Percentiles rank a stretch among this genome's conserved stretches.
Evolutionary conservation across 2,888 invertebrate species (phyloP).

Genomic region (Stenodera caucasica): DNA sequence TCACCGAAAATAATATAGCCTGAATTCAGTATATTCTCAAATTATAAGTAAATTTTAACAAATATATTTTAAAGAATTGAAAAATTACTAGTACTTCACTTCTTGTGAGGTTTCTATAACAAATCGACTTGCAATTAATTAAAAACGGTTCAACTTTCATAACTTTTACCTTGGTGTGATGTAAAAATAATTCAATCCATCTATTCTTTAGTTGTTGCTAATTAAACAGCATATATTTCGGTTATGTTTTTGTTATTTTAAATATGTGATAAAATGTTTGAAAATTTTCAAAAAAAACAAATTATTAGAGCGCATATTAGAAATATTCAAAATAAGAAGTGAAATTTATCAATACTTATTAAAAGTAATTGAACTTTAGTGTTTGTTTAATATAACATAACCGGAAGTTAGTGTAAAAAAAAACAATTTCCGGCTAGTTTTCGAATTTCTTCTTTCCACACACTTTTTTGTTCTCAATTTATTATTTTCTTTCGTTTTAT

Average conservation of each 20-base stretch:
- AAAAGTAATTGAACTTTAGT: no score
- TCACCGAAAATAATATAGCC: no score
- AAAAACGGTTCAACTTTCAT: conserved; percentile 14
- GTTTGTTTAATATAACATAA: no score
- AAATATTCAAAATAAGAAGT: no score
- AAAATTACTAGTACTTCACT: no score
- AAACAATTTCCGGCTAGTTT: background rate
- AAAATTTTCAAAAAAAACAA: background rate
- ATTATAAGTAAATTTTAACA: no score
- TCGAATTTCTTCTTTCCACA: background rate
- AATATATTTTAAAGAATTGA: no score
- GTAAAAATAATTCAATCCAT: conserved; percentile 7
- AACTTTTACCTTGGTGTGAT: conserved; percentile 18
- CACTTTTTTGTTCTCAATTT: background rate
- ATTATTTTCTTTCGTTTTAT: background rate
- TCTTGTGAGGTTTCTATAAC: background rate
- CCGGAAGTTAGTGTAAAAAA: background rate
- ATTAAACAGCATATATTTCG: no score
- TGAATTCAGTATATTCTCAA: no score
- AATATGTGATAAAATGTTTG: background rate
- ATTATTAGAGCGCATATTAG: no score
- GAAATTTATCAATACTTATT: no score
- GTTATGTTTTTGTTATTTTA: no score
- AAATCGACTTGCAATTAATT: conserved; percentile 5
- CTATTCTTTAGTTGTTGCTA: background rate